Conservation (phyloP, 2,797 vertebrate genomes). For the Emys orbicularis region DNA sequence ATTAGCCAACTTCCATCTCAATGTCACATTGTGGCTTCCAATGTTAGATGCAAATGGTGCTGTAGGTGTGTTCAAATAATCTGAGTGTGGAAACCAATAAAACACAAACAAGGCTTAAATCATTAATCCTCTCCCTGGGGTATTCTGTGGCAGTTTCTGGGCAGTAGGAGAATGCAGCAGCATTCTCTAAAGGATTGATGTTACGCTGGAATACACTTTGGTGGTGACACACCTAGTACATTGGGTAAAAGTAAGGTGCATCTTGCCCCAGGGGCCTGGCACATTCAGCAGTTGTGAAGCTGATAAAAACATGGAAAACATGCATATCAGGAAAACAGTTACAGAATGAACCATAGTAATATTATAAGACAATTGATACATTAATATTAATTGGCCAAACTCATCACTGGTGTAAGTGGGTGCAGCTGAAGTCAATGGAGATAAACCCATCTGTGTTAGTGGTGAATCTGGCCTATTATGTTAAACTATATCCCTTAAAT, state of each 20-base stretch:
- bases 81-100: conserved; percentile 51
- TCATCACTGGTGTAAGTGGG: background rate
- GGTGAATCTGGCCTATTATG: background rate
- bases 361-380: background rate
- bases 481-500: background rate
- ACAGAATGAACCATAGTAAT: background rate
- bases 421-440: background rate
- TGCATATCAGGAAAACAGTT: background rate
- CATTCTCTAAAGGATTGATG: background rate
- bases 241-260: background rate
- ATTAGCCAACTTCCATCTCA: conserved; percentile 81
- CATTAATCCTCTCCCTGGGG: background rate
- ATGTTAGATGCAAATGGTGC: conserved; percentile 81
- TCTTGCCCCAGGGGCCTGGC: background rate
- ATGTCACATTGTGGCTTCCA: conserved; percentile 73
- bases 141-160: background rate
- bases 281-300: background rate
- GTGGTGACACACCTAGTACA: background rate
- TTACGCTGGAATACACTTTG: background rate
- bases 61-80: conserved; percentile 52
- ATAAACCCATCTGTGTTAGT: background rate
- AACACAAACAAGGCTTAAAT: background rate
- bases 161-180: background rate
- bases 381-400: background rate
- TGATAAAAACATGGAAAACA: background rate